phyloP scores from a whole-genome alignment of 2,113 vertebrate species.

The Apistogramma diplotaenia region DNA sequence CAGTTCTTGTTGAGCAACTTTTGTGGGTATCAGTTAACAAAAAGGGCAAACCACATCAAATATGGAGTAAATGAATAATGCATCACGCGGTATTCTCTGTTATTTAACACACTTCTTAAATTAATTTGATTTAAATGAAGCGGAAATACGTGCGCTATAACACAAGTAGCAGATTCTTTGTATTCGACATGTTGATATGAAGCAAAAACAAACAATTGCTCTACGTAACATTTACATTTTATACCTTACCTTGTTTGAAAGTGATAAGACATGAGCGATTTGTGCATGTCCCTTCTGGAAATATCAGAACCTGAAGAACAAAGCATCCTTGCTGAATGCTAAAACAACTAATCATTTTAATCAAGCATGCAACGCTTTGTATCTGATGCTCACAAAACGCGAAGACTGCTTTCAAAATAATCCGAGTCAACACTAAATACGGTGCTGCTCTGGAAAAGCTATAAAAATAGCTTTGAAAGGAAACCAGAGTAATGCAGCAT shows the following conservation, averaged over 20 bases:
- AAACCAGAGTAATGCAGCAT: background rate
- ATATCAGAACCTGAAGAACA: slow-evolving; percentile 87
- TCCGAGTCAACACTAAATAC: background rate
- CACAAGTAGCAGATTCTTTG: background rate
- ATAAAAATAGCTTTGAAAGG: too few relatives aligned
- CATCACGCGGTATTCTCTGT: background rate
- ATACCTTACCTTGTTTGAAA: slow-evolving; percentile 91
- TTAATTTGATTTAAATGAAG: background rate
- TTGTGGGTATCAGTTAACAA: background rate
- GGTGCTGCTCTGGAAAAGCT: background rate
- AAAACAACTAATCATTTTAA: background rate
- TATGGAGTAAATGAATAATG: background rate
- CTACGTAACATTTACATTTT: background rate
- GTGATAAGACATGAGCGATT: slow-evolving; percentile 98
- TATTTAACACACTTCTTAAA: background rate
- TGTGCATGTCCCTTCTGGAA: slow-evolving; percentile 98
- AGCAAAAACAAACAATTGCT: background rate
- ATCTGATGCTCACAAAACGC: background rate
- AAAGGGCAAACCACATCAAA: background rate
- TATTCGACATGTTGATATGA: background rate
- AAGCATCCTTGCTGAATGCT: slow-evolving; percentile 44
- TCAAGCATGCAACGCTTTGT: background rate
- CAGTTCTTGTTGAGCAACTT: background rate
- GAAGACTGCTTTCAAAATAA: background rate
- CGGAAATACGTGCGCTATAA: background rate